Conservation (phyloP, 2,113 vertebrate species). For the Malurus alboscapulatus region DNA sequence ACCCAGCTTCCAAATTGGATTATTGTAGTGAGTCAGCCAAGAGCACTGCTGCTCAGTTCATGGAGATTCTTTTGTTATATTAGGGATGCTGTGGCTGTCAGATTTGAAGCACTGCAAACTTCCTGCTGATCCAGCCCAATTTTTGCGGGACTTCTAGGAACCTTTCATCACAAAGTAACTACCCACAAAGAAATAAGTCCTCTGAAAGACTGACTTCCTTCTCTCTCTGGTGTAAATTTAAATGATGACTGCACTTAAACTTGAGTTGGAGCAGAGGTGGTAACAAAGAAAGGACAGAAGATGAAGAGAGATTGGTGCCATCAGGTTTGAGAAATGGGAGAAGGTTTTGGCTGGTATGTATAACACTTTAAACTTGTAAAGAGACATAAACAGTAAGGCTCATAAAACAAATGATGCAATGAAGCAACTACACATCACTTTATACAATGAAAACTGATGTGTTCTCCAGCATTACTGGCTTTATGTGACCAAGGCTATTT, state of each 20-base stretch:
- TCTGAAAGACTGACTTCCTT: not conserved
- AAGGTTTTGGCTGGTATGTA: not conserved
- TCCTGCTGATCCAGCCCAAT: not conserved
- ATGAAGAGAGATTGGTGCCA: not conserved
- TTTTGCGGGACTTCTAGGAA: not conserved
- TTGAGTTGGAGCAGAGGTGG: not conserved
- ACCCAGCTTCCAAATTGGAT: constrained; percentile 3
- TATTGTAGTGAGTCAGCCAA: not conserved
- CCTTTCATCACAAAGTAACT: not conserved
- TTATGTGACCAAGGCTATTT: not conserved
- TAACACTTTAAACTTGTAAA: not conserved
- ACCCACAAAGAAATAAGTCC: not conserved
- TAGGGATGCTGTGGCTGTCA: not conserved
- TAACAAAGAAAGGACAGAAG: not conserved
- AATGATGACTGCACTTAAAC: not conserved
- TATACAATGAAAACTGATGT: not conserved
- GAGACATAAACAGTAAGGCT: not conserved
- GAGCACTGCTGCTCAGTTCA: not conserved
- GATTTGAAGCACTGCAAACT: not conserved
- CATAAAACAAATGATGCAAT: not conserved
- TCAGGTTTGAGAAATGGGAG: not conserved
- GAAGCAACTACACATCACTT: not conserved
- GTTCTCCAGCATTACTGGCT: not conserved
- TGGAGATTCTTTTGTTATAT: constrained; percentile 1
- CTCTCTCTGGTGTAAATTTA: not conserved